phyloP scores from a whole-genome alignment of 2,113 vertebrate genomes.

The Etia nguti region DNA sequence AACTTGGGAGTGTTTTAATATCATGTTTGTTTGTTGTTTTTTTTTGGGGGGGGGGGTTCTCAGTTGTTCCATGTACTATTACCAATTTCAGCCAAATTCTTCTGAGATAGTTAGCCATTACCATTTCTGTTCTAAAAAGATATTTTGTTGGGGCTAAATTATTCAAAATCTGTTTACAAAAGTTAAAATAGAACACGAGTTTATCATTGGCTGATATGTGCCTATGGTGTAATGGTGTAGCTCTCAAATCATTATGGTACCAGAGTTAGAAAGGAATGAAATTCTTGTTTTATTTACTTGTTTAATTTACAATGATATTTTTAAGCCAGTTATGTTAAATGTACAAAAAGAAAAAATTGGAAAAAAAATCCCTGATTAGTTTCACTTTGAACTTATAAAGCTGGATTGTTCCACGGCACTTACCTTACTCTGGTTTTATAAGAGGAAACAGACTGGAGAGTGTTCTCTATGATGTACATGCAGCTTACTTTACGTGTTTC shows the following conservation, averaged over 20 bases:
- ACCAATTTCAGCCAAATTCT: neutral
- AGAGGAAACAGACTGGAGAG: neutral
- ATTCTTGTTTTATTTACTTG: neutral
- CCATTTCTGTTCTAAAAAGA: neutral
- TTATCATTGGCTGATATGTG: neutral
- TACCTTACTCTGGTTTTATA: neutral
- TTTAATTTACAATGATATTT: neutral
- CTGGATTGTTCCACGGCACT: neutral
- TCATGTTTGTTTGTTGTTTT: no score
- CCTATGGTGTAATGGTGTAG: neutral
- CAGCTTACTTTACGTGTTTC: conserved; percentile 2
- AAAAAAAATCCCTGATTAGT: neutral
- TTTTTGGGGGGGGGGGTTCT: neutral
- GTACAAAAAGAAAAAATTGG: neutral
- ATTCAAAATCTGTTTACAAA: neutral
- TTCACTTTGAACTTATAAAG: neutral
- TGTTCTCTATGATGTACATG: conserved; percentile 37
- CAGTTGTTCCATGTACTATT: neutral
- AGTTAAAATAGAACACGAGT: neutral
- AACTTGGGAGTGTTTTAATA: neutral
- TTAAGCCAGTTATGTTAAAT: neutral
- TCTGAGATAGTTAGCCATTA: neutral
- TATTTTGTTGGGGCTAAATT: neutral
- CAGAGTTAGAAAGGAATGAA: neutral
- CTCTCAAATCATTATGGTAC: neutral